phyloP scores from a whole-genome alignment of 1,140 invertebrate genomes.

The Ptiloglossa arizonensis region DNA sequence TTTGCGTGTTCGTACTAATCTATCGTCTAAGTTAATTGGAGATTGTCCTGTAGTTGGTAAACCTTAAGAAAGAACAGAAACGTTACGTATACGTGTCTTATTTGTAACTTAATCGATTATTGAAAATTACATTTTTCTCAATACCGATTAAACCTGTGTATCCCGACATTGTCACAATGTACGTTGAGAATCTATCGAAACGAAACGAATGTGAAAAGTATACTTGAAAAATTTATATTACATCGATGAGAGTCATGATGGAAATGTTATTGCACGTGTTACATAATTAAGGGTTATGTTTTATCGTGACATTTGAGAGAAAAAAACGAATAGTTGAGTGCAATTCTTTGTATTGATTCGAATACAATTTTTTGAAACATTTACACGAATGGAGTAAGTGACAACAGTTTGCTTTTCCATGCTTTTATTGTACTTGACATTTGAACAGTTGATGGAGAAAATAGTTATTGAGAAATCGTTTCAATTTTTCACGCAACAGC shows the following conservation, averaged over 20 bases:
- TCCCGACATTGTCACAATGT: neutral
- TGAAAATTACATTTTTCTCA: neutral
- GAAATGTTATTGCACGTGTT: neutral
- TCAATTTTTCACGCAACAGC: conserved; percentile 9
- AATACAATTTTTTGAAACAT: neutral
- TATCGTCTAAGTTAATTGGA: conserved; percentile 67
- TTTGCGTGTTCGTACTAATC: conserved; percentile 37
- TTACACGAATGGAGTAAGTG: too few species aligned
- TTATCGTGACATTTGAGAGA: neutral
- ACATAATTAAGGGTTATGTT: neutral
- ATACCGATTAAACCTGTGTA: conserved; percentile 43
- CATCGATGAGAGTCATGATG: neutral
- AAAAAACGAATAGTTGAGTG: conserved; percentile 6
- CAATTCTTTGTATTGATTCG: neutral
- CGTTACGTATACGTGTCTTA: neutral
- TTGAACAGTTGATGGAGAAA: too few species aligned
- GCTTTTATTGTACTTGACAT: too few species aligned
- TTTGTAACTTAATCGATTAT: neutral
- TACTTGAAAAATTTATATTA: conserved; percentile 21
- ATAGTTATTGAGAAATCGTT: too few species aligned
- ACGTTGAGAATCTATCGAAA: neutral
- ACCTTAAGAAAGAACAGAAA: conserved; percentile 34
- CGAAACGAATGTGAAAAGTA: neutral
- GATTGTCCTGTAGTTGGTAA: conserved; percentile 61
- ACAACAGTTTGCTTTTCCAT: too few species aligned